Percentiles rank a stretch among this genome's conserved stretches.
phyloP scores from a whole-genome alignment of 2,888 invertebrate genomes.

The Oeneis ivallda region DNA sequence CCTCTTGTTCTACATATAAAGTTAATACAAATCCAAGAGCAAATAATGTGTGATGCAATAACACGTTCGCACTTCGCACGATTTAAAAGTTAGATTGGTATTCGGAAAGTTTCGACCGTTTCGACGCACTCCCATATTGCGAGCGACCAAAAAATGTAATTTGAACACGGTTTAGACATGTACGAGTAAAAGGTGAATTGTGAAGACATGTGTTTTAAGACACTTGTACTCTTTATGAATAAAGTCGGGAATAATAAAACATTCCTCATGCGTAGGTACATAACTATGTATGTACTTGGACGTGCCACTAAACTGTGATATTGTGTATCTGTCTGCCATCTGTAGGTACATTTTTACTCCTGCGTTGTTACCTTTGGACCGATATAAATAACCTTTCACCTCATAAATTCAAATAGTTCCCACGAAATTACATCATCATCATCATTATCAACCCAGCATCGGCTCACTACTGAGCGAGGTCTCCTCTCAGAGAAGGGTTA shows the following conservation, averaged over 20 bases:
- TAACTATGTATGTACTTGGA: no score
- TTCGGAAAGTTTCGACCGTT: background rate
- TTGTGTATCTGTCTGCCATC: no score
- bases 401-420: no score
- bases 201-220: conserved; percentile 4
- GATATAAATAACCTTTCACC: no score
- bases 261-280: background rate
- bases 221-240: conserved; percentile 10
- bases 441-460: no score
- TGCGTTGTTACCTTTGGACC: background rate
- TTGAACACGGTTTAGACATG: background rate
- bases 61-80: conserved; percentile 2
- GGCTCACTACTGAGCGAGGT: no score
- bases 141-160: conserved; percentile 10
- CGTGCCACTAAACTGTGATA: no score
- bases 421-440: no score
- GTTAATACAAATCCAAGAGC: background rate
- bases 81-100: conserved; percentile 15
- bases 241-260: background rate
- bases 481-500: no score
- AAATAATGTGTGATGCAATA: conserved; percentile 9
- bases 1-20: background rate
- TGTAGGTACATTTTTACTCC: no score
- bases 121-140: background rate
- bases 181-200: background rate